Percentiles rank a stretch among this genome's conserved stretches.
Evolutionary conservation across 1,140 invertebrate genomes (phyloP).

Genomic region (Cephus cinctus): DNA sequence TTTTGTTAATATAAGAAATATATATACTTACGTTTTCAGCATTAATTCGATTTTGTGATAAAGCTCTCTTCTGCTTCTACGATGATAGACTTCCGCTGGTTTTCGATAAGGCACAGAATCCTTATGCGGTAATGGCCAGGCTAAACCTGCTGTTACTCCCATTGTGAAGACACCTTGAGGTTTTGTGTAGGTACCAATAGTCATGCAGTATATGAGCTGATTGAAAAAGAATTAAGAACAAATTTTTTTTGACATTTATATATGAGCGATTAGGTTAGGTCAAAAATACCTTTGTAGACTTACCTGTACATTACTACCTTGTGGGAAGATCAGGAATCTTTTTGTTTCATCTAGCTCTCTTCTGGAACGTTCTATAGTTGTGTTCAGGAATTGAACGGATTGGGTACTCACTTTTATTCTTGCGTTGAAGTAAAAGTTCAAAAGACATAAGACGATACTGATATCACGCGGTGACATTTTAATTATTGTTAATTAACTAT

Average conservation of each 20-base stretch:
- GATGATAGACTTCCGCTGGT: conserved; percentile 50
- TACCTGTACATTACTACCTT: conserved; percentile 54
- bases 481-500: no score
- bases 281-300: no score
- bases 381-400: background rate
- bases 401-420: no score
- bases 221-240: conserved; percentile 3
- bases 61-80: conserved; percentile 51
- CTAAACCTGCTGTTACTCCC: conserved; percentile 71
- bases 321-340: conserved; percentile 49
- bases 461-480: no score
- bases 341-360: conserved; percentile 29
- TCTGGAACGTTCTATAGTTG: background rate
- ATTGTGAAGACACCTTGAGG: conserved; percentile 64
- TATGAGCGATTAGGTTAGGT: no score
- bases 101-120: conserved; percentile 38
- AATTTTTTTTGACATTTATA: background rate
- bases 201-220: conserved; percentile 66
- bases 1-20: no score
- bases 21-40: conserved; percentile 48
- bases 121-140: conserved; percentile 68
- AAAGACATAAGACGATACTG: no score
- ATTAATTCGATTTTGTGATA: conserved; percentile 51
- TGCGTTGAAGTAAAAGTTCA: no score
- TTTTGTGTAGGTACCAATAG: conserved; percentile 56